phyloP scores from a whole-genome alignment of 1,140 invertebrate species.

The Heliconius eleuchia region DNA sequence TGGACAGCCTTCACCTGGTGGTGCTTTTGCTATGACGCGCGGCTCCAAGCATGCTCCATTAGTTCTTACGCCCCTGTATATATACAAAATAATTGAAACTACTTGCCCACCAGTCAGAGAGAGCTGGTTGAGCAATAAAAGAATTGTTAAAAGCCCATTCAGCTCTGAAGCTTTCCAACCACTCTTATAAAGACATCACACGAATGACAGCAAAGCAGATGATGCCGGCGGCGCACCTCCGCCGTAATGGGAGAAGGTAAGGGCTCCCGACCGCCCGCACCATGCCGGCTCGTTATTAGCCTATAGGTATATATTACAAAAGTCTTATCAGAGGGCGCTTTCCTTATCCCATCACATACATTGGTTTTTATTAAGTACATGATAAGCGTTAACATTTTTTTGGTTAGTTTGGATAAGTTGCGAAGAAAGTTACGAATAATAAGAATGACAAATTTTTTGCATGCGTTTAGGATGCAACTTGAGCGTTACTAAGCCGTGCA shows the following conservation, averaged over 20 bases:
- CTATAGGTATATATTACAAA: constrained; percentile 61
- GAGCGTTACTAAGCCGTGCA: constrained; percentile 74
- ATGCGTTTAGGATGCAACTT: constrained; percentile 71
- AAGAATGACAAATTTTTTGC: constrained; percentile 53
- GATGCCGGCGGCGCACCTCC: constrained; percentile 76
- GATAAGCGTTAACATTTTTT: constrained; percentile 67
- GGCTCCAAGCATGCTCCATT: constrained; percentile 85
- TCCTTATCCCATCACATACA: constrained; percentile 85
- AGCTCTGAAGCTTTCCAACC: constrained; percentile 57
- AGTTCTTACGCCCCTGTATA: constrained; percentile 67
- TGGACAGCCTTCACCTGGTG: constrained; percentile 93
- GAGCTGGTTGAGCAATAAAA: constrained; percentile 57
- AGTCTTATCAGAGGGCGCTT: constrained; percentile 81
- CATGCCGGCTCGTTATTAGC: constrained; percentile 56
- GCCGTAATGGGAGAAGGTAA: constrained; percentile 85
- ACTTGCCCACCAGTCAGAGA: constrained; percentile 32
- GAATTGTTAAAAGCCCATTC: constrained; percentile 73
- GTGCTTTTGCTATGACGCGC: constrained; percentile 90
- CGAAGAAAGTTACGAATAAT: constrained; percentile 67
- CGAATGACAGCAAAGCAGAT: constrained; percentile 70
- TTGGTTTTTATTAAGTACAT: constrained; percentile 66
- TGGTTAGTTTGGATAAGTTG: constrained; percentile 67
- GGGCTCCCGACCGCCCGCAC: constrained; percentile 79
- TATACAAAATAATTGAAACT: constrained; percentile 45
- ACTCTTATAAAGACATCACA: constrained; percentile 63